These are phyloP conservation scores for Opisthograptis luteolata DNA, from an alignment of 2,888 invertebrate genomes.

Conservation along the genomic window DNA sequence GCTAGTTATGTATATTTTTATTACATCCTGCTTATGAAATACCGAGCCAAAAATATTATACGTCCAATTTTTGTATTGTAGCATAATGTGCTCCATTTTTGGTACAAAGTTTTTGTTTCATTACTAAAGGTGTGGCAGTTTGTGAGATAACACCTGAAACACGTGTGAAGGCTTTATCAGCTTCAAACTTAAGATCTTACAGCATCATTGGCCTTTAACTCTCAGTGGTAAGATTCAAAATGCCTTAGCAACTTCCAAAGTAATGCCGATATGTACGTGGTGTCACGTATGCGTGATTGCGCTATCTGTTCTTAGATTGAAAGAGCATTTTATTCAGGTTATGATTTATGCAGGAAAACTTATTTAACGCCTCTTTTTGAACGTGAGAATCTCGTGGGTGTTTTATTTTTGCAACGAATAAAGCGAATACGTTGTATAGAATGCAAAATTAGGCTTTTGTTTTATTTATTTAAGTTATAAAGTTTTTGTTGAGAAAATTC, in stretches of 20 bases:
- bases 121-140: constrained; percentile 35
- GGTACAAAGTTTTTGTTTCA: constrained; percentile 18
- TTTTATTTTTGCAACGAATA: constrained; percentile 7
- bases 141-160: constrained; percentile 27
- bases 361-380: constrained; percentile 7
- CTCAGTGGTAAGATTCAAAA: constrained; percentile 6
- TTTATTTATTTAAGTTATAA: too few relatives aligned
- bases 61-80: constrained; percentile 11
- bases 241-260: constrained; percentile 12
- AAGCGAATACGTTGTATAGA: not conserved
- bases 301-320: constrained; percentile 31
- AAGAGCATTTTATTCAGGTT: constrained; percentile 29
- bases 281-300: constrained; percentile 33
- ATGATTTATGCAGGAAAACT: constrained; percentile 33
- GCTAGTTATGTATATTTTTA: not conserved
- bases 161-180: constrained; percentile 28
- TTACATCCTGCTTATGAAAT: too few relatives aligned
- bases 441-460: not conserved
- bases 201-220: constrained; percentile 10
- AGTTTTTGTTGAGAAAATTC: too few relatives aligned
- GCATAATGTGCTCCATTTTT: constrained; percentile 22
- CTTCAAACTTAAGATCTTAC: not conserved
- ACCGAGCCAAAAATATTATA: constrained; percentile 1
- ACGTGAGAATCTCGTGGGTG: constrained; percentile 23
- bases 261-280: constrained; percentile 22